Conservation (phyloP, 2,888 invertebrate genomes). For the Sarcophaga rosellei region DNA sequence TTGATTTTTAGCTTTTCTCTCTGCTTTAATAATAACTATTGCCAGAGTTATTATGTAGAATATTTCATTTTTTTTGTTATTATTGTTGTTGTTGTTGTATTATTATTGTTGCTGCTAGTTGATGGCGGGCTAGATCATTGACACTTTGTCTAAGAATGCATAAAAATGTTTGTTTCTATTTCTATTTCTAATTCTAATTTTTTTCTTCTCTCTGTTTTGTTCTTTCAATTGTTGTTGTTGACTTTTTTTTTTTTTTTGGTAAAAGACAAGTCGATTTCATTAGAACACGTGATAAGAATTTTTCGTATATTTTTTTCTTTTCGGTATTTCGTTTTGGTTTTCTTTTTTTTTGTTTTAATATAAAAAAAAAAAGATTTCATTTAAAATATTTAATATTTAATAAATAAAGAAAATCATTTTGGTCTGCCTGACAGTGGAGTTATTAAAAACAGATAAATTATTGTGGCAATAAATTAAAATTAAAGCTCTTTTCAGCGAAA, state of each 20-base stretch:
- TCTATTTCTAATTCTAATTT: constrained; percentile 11
- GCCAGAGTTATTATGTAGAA: constrained; percentile 47
- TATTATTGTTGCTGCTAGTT: constrained; percentile 61
- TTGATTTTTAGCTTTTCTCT: constrained; percentile 54
- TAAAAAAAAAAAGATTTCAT: constrained; percentile 20
- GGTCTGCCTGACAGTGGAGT: constrained; percentile 24
- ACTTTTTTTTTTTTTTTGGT: neutral
- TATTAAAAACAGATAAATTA: constrained; percentile 53
- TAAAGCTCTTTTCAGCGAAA: neutral
- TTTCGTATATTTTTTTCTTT: constrained; percentile 16
- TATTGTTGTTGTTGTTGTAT: too few relatives aligned
- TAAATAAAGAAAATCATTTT: constrained; percentile 23
- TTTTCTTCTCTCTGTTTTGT: constrained; percentile 1
- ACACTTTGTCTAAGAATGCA: constrained; percentile 78
- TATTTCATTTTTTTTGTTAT: constrained; percentile 46
- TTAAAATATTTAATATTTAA: constrained; percentile 27
- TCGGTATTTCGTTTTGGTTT: constrained; percentile 34
- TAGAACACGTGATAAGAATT: constrained; percentile 65
- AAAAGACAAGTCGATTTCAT: constrained; percentile 36
- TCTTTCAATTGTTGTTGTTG: constrained; percentile 33
- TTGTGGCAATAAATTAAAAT: constrained; percentile 29
- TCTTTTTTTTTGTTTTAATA: constrained; percentile 9
- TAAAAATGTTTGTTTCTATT: constrained; percentile 70
- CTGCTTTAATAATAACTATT: neutral
- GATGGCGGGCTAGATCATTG: constrained; percentile 75